A percentile compares a stretch with the other conserved stretches of the same genome.
Conservation (phyloP, 2,113 vertebrate species). For the Paramormyrops kingsleyae region DNA sequence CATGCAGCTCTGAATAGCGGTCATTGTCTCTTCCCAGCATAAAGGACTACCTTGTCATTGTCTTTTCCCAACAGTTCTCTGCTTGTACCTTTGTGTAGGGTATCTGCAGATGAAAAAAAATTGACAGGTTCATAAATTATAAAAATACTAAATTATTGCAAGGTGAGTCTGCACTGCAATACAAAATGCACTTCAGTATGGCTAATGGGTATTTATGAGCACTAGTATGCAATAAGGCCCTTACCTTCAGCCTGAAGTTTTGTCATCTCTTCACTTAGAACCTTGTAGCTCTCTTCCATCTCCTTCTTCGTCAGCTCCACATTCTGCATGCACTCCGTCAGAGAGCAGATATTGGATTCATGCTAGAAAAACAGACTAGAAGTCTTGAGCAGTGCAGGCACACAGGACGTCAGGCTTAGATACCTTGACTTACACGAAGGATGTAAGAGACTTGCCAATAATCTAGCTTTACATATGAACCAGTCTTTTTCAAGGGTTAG, state of each 20-base stretch:
- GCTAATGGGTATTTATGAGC: not conserved
- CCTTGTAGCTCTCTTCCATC: constrained; percentile 82
- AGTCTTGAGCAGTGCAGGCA: not conserved
- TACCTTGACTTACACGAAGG: not conserved
- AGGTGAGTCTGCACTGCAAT: not conserved
- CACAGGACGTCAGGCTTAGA: not conserved
- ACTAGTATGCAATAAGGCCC: not conserved
- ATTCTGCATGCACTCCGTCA: constrained; percentile 87
- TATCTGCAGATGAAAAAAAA: constrained; percentile 41
- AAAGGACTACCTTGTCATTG: constrained; percentile 46
- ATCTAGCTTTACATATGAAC: not conserved
- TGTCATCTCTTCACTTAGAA: constrained; percentile 81
- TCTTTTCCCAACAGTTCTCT: constrained; percentile 54
- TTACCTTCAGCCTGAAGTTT: constrained; percentile 78
- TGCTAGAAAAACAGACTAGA: constrained; percentile 57
- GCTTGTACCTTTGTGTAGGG: constrained; percentile 43
- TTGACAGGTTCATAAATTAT: not conserved
- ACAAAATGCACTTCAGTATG: not conserved
- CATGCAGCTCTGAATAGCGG: not conserved
- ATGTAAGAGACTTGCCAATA: not conserved
- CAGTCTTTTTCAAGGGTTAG: not conserved
- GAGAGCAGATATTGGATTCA: constrained; percentile 86
- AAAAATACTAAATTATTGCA: not conserved
- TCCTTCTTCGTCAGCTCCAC: constrained; percentile 85
- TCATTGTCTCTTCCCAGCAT: not conserved